Evolutionary conservation across 1,140 invertebrate species (phyloP), one percentile per base, ranked within the genome.

Genomic region (Penaeus japonicus): DNA sequence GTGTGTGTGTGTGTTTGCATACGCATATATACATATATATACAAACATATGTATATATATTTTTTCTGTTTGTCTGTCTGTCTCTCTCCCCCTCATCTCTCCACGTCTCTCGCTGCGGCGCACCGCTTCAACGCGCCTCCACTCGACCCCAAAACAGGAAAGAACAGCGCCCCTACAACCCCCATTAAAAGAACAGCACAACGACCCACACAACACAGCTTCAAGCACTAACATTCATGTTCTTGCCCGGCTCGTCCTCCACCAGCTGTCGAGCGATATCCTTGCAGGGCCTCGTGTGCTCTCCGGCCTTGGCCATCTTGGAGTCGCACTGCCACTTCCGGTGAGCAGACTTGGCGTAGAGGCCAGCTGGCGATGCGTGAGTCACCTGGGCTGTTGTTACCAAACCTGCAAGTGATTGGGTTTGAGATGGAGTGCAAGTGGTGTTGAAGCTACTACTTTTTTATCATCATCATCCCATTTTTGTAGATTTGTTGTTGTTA

Each of bases 301-400:
- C 20, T 15, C 79, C 86, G 0, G 18, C 59, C 22, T 4, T 53
- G 3, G 39, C 57, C 2, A 89, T 81, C 32, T n/a, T 70, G 17
- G 87, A 93, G 91, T 96, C 96, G 89, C 95, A 94, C 91, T 98
- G 97, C 97, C 96, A 98, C 54, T 94, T 93, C 15, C 97, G 93
- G 90, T 90, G 47, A 0, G 96, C 92, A 4, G 94, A 94, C 91
- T 97, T 95, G 1, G 97, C 96, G 92, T 98, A 99, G 0, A 96
- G 92, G 0, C 96, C 96, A 0, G 95, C 95, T 0, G 97, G 98
- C 0, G 97, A 98, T 0, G 97, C 98, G 92, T 99, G 97, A 0
- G 97, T 98, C 0, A 99, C 95, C 84, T 97, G 94, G 54, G 97
- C 97, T 0, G 96, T 98, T 0, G 97, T 98, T 2, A 98, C 96